phyloP scores from a whole-genome alignment of 2,113 vertebrate species.

The Xenopus borealis region DNA sequence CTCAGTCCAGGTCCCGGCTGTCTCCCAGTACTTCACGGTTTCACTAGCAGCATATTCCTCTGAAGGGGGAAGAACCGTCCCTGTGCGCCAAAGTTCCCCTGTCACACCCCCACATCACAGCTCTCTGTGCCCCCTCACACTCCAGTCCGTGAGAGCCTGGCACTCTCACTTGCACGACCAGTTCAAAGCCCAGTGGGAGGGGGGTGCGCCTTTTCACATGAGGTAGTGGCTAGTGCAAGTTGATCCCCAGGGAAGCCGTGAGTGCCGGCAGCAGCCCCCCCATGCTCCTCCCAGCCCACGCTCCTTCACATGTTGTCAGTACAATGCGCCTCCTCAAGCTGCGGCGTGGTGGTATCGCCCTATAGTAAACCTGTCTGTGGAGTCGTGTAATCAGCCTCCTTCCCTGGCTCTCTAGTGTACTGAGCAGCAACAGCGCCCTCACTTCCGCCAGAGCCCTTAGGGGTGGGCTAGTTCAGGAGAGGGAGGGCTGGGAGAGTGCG shows the following conservation, averaged over 20 bases:
- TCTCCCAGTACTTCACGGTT: background rate
- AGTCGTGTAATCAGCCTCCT: background rate
- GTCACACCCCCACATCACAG: background rate
- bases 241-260: background rate
- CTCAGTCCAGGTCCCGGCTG: background rate
- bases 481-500: no score
- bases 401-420: background rate
- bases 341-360: background rate
- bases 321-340: background rate
- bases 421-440: slow-evolving; percentile 1
- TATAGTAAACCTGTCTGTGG: background rate
- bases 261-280: slow-evolving; percentile 4
- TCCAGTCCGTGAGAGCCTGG: no score
- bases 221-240: background rate
- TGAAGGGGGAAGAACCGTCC: no score
- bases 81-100: background rate
- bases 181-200: background rate
- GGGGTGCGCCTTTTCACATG: background rate
- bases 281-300: background rate
- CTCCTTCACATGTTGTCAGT: slow-evolving; percentile 19
- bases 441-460: slow-evolving; percentile 34
- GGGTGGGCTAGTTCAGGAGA: background rate
- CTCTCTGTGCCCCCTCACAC: background rate
- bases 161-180: background rate
- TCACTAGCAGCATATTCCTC: no score